Evolutionary conservation across 1,140 invertebrate genomes (phyloP).

Genomic region (Papilio polytes): DNA sequence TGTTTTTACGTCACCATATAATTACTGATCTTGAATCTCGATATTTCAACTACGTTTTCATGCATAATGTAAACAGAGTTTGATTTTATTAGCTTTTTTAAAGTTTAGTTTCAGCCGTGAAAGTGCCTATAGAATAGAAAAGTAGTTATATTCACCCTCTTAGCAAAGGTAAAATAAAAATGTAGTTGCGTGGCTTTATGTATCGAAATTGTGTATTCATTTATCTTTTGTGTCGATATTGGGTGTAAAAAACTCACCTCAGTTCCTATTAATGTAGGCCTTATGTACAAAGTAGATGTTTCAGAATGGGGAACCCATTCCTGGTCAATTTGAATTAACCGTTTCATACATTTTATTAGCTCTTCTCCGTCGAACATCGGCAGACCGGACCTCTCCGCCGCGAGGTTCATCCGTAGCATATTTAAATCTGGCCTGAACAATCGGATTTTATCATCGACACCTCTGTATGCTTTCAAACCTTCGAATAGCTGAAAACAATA

Average conservation of each 20-base stretch:
- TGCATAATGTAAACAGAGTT: neutral
- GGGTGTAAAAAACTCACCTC: constrained; percentile 89
- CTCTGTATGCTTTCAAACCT: constrained; percentile 98
- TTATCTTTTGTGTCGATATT: neutral
- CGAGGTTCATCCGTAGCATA: constrained; percentile 95
- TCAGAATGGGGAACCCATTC: constrained; percentile 98
- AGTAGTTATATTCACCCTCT: no score
- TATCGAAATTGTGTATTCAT: neutral
- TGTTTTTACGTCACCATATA: neutral
- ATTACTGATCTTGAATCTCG: neutral
- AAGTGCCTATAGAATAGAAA: no score
- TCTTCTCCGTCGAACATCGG: constrained; percentile 96
- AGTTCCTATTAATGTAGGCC: constrained; percentile 98
- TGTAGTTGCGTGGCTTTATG: no score
- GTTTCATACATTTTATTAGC: constrained; percentile 93
- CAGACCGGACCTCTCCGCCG: constrained; percentile 93
- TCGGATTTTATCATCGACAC: constrained; percentile 96
- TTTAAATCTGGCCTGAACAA: constrained; percentile 98
- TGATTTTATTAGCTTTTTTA: neutral
- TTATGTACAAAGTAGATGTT: constrained; percentile 95
- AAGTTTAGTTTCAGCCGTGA: neutral
- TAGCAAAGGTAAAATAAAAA: no score
- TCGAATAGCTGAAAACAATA: constrained; percentile 94
- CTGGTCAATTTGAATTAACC: constrained; percentile 95
- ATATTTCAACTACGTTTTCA: neutral